A percentile compares a stretch with the other conserved stretches of the same genome.
phyloP scores from a whole-genome alignment of 2,797 vertebrate genomes.

The Cheirogaleus major region DNA sequence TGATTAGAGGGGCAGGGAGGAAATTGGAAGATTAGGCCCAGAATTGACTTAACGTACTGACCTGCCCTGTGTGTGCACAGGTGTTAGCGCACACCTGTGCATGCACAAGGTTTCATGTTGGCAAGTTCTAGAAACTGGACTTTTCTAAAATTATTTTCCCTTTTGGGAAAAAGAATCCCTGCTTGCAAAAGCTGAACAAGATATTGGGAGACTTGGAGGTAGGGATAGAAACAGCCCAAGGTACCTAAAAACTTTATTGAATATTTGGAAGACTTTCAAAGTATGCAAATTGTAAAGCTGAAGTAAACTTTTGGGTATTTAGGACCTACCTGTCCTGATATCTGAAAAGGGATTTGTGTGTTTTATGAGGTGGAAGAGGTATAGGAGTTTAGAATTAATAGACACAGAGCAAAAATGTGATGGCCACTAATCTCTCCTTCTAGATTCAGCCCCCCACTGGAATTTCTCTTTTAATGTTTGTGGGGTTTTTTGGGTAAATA shows the following conservation, averaged over 20 bases:
- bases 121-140: neutral
- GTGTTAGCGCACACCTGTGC: rapidly evolving
- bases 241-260: neutral
- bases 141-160: neutral
- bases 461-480: neutral
- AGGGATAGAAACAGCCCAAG: neutral
- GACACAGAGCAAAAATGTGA: constrained; percentile 67
- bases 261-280: constrained; percentile 25
- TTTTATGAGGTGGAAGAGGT: constrained; percentile 67
- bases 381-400: constrained; percentile 56
- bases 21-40: neutral
- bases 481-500: neutral
- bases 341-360: constrained; percentile 68
- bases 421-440: neutral
- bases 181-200: neutral
- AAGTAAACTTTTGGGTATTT: neutral
- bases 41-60: neutral
- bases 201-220: neutral
- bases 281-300: neutral
- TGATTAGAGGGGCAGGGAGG: neutral
- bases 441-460: neutral
- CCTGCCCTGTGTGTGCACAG: rapidly evolving
- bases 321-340: constrained; percentile 48
- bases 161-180: neutral
- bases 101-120: neutral